Evolutionary conservation across 2,888 invertebrate genomes (phyloP).

Genomic region (Fissipunctia ypsillon): DNA sequence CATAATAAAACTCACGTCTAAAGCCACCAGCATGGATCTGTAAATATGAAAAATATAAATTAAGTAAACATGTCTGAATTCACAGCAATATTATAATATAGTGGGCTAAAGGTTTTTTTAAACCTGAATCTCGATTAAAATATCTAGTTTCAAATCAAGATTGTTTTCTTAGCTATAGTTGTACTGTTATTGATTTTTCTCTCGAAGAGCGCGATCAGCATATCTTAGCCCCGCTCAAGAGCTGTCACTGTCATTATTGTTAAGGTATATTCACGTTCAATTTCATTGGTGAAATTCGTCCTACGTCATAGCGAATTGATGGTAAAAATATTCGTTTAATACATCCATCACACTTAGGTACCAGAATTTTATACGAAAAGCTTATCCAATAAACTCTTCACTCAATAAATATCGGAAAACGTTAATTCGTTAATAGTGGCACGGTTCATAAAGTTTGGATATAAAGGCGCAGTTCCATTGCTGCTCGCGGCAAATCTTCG

Average conservation of each 20-base stretch:
- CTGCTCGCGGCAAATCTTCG: neutral
- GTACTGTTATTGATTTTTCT: too few species aligned
- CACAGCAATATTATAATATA: neutral
- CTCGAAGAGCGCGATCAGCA: too few species aligned
- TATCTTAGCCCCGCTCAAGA: too few species aligned
- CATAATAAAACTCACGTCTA: conserved; percentile 24
- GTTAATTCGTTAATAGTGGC: conserved; percentile 53
- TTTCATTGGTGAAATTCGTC: too few species aligned
- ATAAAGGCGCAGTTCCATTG: conserved; percentile 33
- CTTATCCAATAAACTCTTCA: conserved; percentile 14
- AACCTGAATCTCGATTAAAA: neutral
- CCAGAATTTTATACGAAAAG: neutral
- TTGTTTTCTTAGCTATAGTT: neutral
- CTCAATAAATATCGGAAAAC: conserved; percentile 45
- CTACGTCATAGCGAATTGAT: neutral
- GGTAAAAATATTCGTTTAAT: neutral
- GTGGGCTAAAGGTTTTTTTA: neutral
- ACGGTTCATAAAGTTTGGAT: conserved; percentile 34
- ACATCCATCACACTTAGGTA: neutral
- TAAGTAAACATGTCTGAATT: neutral
- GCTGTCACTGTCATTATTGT: too few species aligned
- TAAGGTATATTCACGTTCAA: too few species aligned
- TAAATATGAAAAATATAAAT: neutral
- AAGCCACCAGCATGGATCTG: conserved; percentile 33
- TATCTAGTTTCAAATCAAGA: neutral